Conservation (phyloP, 2,888 invertebrate species). For the Dryadula phaetusa region DNA sequence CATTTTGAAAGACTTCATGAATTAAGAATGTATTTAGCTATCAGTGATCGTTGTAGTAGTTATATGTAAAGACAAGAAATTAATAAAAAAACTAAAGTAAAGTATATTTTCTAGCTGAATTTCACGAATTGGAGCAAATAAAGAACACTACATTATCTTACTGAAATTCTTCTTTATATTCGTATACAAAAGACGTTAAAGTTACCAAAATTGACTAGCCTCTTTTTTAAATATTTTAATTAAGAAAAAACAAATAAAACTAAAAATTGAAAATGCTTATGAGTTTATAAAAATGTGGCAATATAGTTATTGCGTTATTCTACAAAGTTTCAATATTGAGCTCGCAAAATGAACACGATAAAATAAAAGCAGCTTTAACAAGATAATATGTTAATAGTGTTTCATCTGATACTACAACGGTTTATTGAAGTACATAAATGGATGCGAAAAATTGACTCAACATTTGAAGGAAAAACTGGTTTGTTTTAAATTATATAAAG, state of each 20-base stretch:
- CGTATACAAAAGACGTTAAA: neutral
- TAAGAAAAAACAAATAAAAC: neutral
- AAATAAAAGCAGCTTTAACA: slow-evolving; percentile 20
- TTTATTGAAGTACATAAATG: slow-evolving; percentile 7
- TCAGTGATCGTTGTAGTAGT: too few relatives aligned
- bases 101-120: too few relatives aligned
- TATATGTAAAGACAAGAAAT: too few relatives aligned
- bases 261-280: neutral
- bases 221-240: too few relatives aligned
- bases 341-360: slow-evolving; percentile 3
- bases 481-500: slow-evolving; percentile 2
- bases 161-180: too few relatives aligned
- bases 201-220: neutral
- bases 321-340: slow-evolving; percentile 5
- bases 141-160: too few relatives aligned
- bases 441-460: slow-evolving; percentile 4
- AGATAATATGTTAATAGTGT: slow-evolving; percentile 18
- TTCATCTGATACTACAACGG: slow-evolving; percentile 8
- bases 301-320: neutral
- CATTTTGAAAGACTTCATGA: neutral
- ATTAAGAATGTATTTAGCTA: neutral
- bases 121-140: too few relatives aligned
- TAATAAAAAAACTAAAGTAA: too few relatives aligned
- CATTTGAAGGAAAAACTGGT: slow-evolving; percentile 2
- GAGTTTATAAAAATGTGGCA: neutral